Evolutionary conservation across 2,888 invertebrate species (phyloP).

Genomic region (Clitarchus hookeri): DNA sequence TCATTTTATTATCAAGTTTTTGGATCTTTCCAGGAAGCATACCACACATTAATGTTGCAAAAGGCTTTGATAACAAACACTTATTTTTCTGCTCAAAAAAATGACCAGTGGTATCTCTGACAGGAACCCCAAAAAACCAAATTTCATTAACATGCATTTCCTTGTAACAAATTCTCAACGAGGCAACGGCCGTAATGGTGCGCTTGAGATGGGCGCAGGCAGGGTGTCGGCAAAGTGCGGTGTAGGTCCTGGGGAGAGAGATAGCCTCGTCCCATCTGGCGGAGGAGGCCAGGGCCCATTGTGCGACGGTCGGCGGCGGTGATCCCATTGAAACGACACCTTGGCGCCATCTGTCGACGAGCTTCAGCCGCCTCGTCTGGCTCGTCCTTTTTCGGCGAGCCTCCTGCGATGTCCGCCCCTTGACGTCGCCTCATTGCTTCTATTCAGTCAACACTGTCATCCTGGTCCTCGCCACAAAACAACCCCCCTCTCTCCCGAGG

Average conservation of each 20-base stretch:
- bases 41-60: too few relatives aligned
- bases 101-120: too few relatives aligned
- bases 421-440: constrained; percentile 30
- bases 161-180: too few relatives aligned
- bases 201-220: too few relatives aligned
- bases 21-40: too few relatives aligned
- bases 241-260: neutral
- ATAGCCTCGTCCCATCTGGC: neutral
- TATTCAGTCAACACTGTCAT: constrained; percentile 29
- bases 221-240: neutral
- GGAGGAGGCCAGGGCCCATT: neutral
- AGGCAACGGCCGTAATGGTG: too few relatives aligned
- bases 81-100: too few relatives aligned
- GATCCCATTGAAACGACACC: constrained; percentile 15
- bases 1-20: too few relatives aligned
- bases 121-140: too few relatives aligned
- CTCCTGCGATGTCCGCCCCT: constrained; percentile 27
- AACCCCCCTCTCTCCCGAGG: neutral
- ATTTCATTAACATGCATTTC: too few relatives aligned
- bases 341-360: constrained; percentile 6
- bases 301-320: neutral
- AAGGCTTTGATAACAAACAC: too few relatives aligned
- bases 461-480: constrained; percentile 29
- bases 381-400: constrained; percentile 23
- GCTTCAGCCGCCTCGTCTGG: constrained; percentile 26